Base-by-base conservation (phyloP, 1,140 invertebrate genomes). In the Hermetia illucens region DNA sequence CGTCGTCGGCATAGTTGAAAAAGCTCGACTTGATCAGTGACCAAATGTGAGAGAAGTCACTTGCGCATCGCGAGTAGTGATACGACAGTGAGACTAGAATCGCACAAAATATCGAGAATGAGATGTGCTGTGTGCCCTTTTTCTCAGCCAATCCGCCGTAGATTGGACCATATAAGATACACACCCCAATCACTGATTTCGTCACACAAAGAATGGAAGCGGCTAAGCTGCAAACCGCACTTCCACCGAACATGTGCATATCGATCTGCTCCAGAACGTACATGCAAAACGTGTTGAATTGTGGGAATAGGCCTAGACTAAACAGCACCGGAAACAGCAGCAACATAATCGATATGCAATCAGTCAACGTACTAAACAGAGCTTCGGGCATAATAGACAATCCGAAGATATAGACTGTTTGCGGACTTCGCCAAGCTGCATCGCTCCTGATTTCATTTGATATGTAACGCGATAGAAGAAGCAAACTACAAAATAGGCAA, bases 241-340 rank as follows among this genome's bases (percentile, higher is more conserved):
- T 98, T 3, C 94, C 95, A 17, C 95, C 95, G 64, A 98, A 98
- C 1, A 95, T 53, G 63, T 98, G 91, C 66, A 98, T 96, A 51
- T 98, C 95, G 12, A 95, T 68, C 64, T 97, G 92, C 62, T 98
- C 93, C 43, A 94, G 70, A 9, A 93, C 58, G 61, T 95, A 95
- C 82, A 96, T 91, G 3, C 83, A 58, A 58, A 97, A 94, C 1
- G 94, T 98, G 52, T 95, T 96, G 21, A 98, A 82, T 69, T 96
- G 93, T 8, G 93, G 92, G 52, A 96, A 87, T 4, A 98, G 65
- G 3, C 93, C 95, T 34, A 97, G 67, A 38, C 84, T 92, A 64
- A 96, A 97, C 17, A 93, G 71, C 15, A 97, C 49, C 2, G 93
- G 93, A 58, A 97, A 92, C 68, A 79, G 86, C 5, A 97, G 63